These are phyloP conservation scores for Amblyopsis rosae DNA, from an alignment of 2,113 vertebrate species.

Conservation along the genomic window DNA sequence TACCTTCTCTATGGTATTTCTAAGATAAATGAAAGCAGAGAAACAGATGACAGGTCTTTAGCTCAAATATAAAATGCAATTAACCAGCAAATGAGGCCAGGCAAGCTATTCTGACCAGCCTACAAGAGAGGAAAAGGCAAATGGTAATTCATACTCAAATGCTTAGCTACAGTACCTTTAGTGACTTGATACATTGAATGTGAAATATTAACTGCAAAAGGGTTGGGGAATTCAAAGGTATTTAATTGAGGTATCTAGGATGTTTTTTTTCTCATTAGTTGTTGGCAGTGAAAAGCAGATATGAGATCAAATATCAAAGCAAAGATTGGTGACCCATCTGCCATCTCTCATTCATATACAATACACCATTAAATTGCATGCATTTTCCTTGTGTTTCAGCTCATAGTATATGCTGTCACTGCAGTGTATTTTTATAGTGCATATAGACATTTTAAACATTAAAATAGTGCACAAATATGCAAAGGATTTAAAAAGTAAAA, in stretches of 20 bases:
- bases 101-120: conserved; percentile 77
- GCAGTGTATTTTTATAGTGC: too few species aligned
- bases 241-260: conserved; percentile 44
- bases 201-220: conserved; percentile 58
- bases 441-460: too few species aligned
- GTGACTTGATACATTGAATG: conserved; percentile 59
- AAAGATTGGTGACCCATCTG: not conserved
- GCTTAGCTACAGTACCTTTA: conserved; percentile 51
- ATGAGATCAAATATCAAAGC: not conserved
- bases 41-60: conserved; percentile 84
- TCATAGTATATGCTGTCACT: too few species aligned
- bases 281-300: conserved; percentile 15
- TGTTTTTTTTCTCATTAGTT: conserved; percentile 1
- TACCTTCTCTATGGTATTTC: conserved; percentile 76
- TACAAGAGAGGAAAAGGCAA: conserved; percentile 64
- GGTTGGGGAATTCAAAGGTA: conserved; percentile 50
- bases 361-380: not conserved
- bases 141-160: conserved; percentile 66
- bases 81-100: conserved; percentile 84
- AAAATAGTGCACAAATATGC: too few species aligned
- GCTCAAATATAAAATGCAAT: conserved; percentile 84
- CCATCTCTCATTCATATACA: not conserved
- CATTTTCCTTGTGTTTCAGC: too few species aligned
- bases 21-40: conserved; percentile 81
- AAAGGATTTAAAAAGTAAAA: too few species aligned